A percentile compares a stretch with the other conserved stretches of the same genome.
Evolutionary conservation across 2,113 vertebrate genomes (phyloP).

Genomic region (Emberiza fucata): DNA sequence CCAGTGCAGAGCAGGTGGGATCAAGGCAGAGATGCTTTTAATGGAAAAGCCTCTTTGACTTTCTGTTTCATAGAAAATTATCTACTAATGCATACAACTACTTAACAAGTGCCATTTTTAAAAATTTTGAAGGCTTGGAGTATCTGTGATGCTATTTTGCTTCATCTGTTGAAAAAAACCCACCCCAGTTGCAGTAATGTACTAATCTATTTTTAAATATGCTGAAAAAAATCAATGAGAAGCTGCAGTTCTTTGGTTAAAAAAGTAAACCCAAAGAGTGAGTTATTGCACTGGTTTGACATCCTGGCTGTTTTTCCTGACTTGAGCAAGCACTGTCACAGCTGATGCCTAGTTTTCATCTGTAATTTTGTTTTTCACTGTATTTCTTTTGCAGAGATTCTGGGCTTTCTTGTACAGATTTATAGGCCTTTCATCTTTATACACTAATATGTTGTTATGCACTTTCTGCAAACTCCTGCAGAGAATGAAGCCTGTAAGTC

Average conservation of each 20-base stretch:
- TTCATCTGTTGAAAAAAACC: neutral
- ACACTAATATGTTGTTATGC: neutral
- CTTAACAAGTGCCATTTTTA: neutral
- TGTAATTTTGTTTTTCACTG: neutral
- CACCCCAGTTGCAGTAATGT: neutral
- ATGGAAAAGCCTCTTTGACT: neutral
- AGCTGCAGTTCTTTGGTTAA: neutral
- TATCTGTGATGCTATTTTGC: neutral
- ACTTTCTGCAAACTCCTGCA: neutral
- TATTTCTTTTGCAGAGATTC: neutral
- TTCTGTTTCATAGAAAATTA: neutral
- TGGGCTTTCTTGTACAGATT: neutral
- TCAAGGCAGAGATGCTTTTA: conserved; percentile 8
- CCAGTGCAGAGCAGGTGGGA: conserved; percentile 11
- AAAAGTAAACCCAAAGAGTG: neutral
- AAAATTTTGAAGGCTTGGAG: neutral
- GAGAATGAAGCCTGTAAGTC: neutral
- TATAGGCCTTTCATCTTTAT: neutral
- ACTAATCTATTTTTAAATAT: neutral
- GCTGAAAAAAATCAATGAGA: neutral
- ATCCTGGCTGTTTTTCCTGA: neutral
- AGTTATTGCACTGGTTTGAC: neutral
- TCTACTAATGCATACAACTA: neutral
- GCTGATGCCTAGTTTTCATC: neutral
- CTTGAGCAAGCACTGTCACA: neutral